Evolutionary conservation across 35 echinoderm and acorn worm species (phyloP).

Genomic region (Hemicentrotus pulcherrimus): DNA sequence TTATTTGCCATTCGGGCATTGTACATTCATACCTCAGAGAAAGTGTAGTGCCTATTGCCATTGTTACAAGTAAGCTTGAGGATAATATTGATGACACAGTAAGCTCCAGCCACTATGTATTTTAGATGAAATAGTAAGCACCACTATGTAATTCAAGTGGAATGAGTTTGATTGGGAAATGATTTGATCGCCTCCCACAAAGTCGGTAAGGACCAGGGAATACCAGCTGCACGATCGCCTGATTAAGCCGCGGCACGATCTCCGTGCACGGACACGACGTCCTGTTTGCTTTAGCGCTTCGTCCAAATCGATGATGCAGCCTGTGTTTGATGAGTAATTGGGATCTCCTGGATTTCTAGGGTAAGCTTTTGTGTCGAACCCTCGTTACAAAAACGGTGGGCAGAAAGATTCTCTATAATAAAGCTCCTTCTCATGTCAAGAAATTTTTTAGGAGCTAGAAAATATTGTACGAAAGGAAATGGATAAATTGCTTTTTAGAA

Average conservation of each 20-base stretch:
- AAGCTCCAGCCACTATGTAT: no score
- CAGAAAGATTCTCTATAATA: background rate
- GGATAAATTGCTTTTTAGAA: no score
- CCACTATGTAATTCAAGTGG: background rate
- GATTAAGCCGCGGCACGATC: background rate
- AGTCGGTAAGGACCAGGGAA: background rate
- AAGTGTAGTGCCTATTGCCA: no score
- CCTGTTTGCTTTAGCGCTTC: slow-evolving; percentile 8
- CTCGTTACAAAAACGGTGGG: background rate
- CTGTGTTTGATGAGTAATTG: background rate
- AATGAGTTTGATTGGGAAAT: slow-evolving; percentile 13
- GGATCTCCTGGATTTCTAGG: background rate
- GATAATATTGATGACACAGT: no score
- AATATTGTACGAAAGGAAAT: no score
- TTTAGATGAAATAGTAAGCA: no score
- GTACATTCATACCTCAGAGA: no score
- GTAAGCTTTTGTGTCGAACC: background rate
- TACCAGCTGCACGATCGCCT: background rate
- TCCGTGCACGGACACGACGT: background rate
- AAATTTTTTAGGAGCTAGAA: no score
- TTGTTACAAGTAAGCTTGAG: no score
- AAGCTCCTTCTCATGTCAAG: no score
- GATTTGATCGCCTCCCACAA: background rate
- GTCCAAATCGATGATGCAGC: background rate
- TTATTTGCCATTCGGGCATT: no score